A percentile compares a stretch with the other conserved stretches of the same genome.
These are phyloP conservation scores for Keiferia lycopersicella DNA, from an alignment of 2,888 invertebrate genomes.

Conservation along the genomic window DNA sequence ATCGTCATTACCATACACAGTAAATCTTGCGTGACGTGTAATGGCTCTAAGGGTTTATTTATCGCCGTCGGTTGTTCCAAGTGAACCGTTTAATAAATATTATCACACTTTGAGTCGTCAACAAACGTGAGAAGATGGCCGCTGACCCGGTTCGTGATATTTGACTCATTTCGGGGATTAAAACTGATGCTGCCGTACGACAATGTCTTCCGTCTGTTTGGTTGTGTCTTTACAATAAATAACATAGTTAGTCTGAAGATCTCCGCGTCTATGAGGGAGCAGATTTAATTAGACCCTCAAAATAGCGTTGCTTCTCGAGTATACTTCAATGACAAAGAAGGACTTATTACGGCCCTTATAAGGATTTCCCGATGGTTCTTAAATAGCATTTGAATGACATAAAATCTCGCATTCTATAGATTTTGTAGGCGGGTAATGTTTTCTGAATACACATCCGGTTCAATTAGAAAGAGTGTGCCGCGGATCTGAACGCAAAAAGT, in stretches of 20 bases:
- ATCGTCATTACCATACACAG: slow-evolving; percentile 64
- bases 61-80: slow-evolving; percentile 69
- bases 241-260: slow-evolving; percentile 60
- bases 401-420: slow-evolving; percentile 53
- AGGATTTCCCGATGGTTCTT: slow-evolving; percentile 59
- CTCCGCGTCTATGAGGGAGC: slow-evolving; percentile 48
- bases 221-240: slow-evolving; percentile 71
- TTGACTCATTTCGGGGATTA: slow-evolving; percentile 77
- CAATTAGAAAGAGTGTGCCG: slow-evolving; percentile 54
- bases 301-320: slow-evolving; percentile 61
- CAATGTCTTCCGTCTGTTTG: slow-evolving; percentile 69
- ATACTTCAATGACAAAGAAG: slow-evolving; percentile 72
- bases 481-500: slow-evolving; percentile 42
- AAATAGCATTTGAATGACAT: slow-evolving; percentile 65
- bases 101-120: slow-evolving; percentile 78
- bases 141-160: slow-evolving; percentile 79
- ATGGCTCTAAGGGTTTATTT: slow-evolving; percentile 75
- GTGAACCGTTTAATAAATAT: slow-evolving; percentile 79
- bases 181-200: slow-evolving; percentile 68
- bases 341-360: slow-evolving; percentile 59
- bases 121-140: slow-evolving; percentile 80
- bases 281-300: slow-evolving; percentile 69
- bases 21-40: slow-evolving; percentile 78
- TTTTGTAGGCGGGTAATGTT: slow-evolving; percentile 53
- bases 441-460: slow-evolving; percentile 69